Evolutionary conservation across 2,113 vertebrate species (phyloP).

Genomic region (Stigmatopora argus): DNA sequence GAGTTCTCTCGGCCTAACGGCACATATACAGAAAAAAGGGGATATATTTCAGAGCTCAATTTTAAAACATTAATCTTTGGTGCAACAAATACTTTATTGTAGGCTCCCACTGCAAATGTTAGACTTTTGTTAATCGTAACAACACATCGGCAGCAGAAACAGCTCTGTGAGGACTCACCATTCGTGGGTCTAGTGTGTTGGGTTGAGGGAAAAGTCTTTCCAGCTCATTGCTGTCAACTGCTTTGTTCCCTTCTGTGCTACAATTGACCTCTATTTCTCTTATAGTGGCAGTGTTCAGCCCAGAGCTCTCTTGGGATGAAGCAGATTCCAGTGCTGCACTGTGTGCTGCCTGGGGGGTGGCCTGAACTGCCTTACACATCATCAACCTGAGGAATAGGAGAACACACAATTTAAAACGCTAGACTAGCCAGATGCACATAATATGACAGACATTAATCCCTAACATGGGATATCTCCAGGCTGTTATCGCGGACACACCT

Average conservation of each 20-base stretch:
- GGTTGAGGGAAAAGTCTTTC: slow-evolving; percentile 78
- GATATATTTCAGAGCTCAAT: background rate
- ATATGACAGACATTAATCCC: background rate
- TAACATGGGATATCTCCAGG: slow-evolving; percentile 1
- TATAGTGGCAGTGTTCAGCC: slow-evolving; percentile 71
- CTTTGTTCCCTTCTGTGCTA: slow-evolving; percentile 57
- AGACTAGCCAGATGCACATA: background rate
- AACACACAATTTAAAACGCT: slow-evolving; percentile 14
- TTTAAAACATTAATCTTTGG: background rate
- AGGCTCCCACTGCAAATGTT: background rate
- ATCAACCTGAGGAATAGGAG: slow-evolving; percentile 73
- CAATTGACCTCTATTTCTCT: slow-evolving; percentile 62
- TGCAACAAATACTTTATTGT: background rate
- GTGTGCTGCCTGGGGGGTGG: slow-evolving; percentile 77
- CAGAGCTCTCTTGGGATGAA: slow-evolving; percentile 63
- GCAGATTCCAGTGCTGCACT: slow-evolving; percentile 62
- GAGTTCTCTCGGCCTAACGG: slow-evolving; percentile 56
- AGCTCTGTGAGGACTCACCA: slow-evolving; percentile 64
- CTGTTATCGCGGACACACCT: slow-evolving; percentile 68
- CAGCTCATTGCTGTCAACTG: slow-evolving; percentile 78
- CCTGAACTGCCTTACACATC: slow-evolving; percentile 86
- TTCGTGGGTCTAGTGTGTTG: slow-evolving; percentile 48
- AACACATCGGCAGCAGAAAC: background rate
- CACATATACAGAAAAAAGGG: background rate
- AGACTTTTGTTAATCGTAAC: background rate